A percentile compares a stretch with the other conserved stretches of the same genome.
Conservation (phyloP, 2,797 vertebrate genomes). For the Coreius guichenoti region DNA sequence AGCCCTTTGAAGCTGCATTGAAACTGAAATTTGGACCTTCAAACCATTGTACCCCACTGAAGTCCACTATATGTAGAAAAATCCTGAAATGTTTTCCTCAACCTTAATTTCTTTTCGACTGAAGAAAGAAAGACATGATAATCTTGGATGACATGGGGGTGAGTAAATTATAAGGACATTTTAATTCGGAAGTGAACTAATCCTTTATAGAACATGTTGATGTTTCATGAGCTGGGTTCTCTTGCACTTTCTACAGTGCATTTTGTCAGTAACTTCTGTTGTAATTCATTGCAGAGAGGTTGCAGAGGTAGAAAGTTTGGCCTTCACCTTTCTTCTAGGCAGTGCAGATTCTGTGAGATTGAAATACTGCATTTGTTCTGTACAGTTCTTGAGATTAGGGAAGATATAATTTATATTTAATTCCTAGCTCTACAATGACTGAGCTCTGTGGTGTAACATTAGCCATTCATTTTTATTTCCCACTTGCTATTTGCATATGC, state of each 20-base stretch:
- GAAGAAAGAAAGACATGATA: too few relatives aligned
- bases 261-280: slow-evolving; percentile 17
- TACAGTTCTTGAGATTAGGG: slow-evolving; percentile 7
- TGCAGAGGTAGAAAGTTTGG: slow-evolving; percentile 27
- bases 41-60: too few relatives aligned
- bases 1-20: too few relatives aligned
- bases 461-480: slow-evolving; percentile 21
- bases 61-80: too few relatives aligned
- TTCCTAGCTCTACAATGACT: not conserved
- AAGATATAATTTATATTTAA: slow-evolving; percentile 8
- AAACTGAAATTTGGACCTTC: too few relatives aligned
- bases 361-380: not conserved
- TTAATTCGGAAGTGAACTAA: too few relatives aligned
- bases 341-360: slow-evolving; percentile 11
- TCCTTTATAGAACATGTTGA: too few relatives aligned
- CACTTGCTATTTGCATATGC: slow-evolving; percentile 17
- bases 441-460: slow-evolving; percentile 22
- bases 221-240: slow-evolving; percentile 1
- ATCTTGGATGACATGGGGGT: too few relatives aligned
- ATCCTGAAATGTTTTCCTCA: too few relatives aligned
- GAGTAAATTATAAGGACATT: too few relatives aligned
- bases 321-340: slow-evolving; percentile 20
- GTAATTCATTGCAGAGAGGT: slow-evolving; percentile 21
- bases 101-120: too few relatives aligned
- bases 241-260: not conserved